These are phyloP conservation scores for Carpatolechia fugitivella DNA, from an alignment of 2,888 invertebrate species.

Conservation along the genomic window DNA sequence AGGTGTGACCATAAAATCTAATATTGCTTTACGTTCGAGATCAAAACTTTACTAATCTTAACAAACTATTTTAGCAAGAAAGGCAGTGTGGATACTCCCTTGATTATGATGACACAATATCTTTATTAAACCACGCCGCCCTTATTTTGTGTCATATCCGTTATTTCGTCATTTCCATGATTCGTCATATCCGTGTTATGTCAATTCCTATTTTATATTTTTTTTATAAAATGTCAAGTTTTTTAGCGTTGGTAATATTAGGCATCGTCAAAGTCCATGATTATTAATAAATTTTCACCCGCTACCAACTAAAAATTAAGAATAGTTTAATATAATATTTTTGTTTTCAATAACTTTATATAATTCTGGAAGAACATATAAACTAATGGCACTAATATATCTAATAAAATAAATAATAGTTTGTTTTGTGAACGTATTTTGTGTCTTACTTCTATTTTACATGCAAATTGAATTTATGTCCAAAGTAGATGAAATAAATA, in stretches of 20 bases:
- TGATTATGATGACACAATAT: no score
- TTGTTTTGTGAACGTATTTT: conserved; percentile 2
- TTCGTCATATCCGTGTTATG: background rate
- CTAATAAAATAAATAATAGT: background rate
- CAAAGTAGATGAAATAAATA: background rate
- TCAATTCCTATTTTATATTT: background rate
- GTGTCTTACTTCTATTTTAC: background rate
- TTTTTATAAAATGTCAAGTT: no score
- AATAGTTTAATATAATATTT: background rate
- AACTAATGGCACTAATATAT: conserved; percentile 3
- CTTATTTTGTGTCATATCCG: background rate
- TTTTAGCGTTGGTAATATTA: no score
- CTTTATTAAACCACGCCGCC: no score
- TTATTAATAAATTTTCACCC: background rate
- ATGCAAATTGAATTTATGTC: background rate
- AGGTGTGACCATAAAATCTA: no score
- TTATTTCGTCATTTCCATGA: background rate
- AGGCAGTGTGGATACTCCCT: no score
- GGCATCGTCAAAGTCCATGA: no score
- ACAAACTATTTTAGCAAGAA: no score
- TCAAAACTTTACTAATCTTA: no score
- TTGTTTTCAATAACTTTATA: background rate
- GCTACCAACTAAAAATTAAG: background rate
- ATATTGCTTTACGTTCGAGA: no score
- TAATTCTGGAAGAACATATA: background rate